phyloP scores from a whole-genome alignment of 2,888 invertebrate genomes.

The Aphodius sticticus region DNA sequence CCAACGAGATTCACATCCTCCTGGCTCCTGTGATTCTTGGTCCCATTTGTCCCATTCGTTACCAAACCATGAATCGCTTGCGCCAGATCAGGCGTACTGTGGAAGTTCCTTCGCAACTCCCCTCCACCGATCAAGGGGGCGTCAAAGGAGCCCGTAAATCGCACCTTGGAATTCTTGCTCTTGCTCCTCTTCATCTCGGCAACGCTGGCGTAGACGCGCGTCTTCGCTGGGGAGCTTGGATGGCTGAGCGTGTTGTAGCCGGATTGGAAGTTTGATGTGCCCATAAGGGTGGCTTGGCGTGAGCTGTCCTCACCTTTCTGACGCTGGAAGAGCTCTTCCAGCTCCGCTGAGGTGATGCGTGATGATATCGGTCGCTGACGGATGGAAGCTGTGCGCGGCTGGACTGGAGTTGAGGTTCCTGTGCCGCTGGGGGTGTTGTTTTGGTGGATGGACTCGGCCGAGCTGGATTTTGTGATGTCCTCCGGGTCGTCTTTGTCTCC shows the following conservation, averaged over 20 bases:
- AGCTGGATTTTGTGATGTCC: constrained; percentile 80
- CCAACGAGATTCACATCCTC: constrained; percentile 67
- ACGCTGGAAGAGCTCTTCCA: constrained; percentile 91
- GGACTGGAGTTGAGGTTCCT: constrained; percentile 68
- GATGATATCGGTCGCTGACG: constrained; percentile 87
- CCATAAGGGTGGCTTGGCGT: constrained; percentile 68
- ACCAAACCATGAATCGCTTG: constrained; percentile 54
- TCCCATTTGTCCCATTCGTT: constrained; percentile 38
- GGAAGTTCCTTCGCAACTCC: constrained; percentile 82
- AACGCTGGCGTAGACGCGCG: constrained; percentile 88
- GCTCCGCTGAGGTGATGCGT: constrained; percentile 88
- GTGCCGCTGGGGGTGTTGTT: constrained; percentile 57
- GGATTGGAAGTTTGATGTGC: constrained; percentile 78
- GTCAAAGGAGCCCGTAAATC: constrained; percentile 62
- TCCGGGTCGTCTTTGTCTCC: constrained; percentile 79
- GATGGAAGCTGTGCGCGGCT: constrained; percentile 89
- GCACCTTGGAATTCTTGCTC: constrained; percentile 62
- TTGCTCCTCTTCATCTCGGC: constrained; percentile 93
- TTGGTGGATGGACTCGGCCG: constrained; percentile 81
- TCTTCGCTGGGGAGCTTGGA: constrained; percentile 73
- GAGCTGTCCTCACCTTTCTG: constrained; percentile 71
- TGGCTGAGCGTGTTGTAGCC: constrained; percentile 65
- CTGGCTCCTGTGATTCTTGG: constrained; percentile 72
- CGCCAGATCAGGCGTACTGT: constrained; percentile 87
- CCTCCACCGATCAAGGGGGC: constrained; percentile 49